Evolutionary conservation across 2,113 vertebrate genomes (phyloP).

Genomic region (Varanus salvator): DNA sequence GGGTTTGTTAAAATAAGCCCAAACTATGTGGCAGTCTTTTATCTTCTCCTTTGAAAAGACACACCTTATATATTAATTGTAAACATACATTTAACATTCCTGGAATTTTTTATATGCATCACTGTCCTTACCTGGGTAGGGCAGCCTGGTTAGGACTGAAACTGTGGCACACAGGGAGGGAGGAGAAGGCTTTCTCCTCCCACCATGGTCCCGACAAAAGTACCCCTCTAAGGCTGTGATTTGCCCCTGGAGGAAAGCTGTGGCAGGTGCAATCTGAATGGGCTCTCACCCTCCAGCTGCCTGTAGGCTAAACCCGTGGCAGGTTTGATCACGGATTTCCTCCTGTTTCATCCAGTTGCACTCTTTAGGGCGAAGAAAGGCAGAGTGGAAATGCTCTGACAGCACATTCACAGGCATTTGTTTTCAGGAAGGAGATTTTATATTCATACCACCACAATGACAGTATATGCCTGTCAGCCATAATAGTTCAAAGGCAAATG

Average conservation of each 20-base stretch:
- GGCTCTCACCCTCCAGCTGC: not conserved
- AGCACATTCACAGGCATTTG: not conserved
- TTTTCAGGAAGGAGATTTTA: not conserved
- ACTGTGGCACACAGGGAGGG: not conserved
- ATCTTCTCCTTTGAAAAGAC: not conserved
- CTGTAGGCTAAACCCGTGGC: not conserved
- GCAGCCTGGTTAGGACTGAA: not conserved
- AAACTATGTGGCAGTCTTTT: not conserved
- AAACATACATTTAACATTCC: not conserved
- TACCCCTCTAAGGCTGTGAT: not conserved
- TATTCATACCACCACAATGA: not conserved
- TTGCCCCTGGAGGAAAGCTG: not conserved
- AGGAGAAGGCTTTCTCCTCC: not conserved
- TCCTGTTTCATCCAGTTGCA: not conserved
- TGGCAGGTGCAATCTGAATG: not conserved
- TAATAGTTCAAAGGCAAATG: not conserved
- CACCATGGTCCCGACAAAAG: too few relatives aligned
- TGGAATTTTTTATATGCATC: not conserved
- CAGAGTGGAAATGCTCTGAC: not conserved
- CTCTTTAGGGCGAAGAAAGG: not conserved
- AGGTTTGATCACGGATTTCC: not conserved
- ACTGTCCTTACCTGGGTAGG: not conserved
- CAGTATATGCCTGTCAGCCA: too few relatives aligned
- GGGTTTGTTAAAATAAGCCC: not conserved
- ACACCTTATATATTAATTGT: not conserved